Percentiles rank a stretch among this genome's conserved stretches.
Evolutionary conservation across 2,888 invertebrate genomes (phyloP).

Genomic region (Drosophila birchii): DNA sequence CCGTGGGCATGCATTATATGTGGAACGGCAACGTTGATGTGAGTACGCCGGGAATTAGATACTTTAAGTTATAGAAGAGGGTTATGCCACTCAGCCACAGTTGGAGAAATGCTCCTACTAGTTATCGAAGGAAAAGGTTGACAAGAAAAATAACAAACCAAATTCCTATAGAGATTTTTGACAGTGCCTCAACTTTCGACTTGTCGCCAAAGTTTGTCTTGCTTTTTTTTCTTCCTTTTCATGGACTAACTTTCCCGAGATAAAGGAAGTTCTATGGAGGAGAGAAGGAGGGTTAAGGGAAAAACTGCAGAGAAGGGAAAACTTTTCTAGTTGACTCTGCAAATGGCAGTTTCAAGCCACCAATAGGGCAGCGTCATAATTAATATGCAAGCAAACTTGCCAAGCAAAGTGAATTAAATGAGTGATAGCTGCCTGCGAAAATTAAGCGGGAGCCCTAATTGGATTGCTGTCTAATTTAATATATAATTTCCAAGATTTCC

Average conservation of each 20-base stretch:
- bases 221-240: slow-evolving; percentile 2
- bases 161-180: not conserved
- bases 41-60: slow-evolving; percentile 66
- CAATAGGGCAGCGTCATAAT: slow-evolving; percentile 45
- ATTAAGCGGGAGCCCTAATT: slow-evolving; percentile 20
- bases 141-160: no score
- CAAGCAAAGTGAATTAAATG: slow-evolving; percentile 66
- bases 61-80: not conserved
- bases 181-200: slow-evolving; percentile 35
- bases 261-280: slow-evolving; percentile 6
- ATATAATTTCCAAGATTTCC: not conserved
- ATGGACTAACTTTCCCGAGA: slow-evolving; percentile 30
- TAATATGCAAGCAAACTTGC: slow-evolving; percentile 61
- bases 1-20: slow-evolving; percentile 85
- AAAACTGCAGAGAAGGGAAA: slow-evolving; percentile 30
- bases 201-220: slow-evolving; percentile 40
- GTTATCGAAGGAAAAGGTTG: not conserved
- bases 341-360: slow-evolving; percentile 43
- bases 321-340: slow-evolving; percentile 55
- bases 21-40: slow-evolving; percentile 85
- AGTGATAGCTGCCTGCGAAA: slow-evolving; percentile 31
- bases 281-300: not conserved
- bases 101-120: not conserved
- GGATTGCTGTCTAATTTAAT: slow-evolving; percentile 14
- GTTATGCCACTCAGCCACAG: not conserved